Percentiles rank a stretch among this genome's conserved stretches.
These are phyloP conservation scores for Cossypha polioptera DNA, from an alignment of 2,797 vertebrate species.

Conservation along the genomic window DNA sequence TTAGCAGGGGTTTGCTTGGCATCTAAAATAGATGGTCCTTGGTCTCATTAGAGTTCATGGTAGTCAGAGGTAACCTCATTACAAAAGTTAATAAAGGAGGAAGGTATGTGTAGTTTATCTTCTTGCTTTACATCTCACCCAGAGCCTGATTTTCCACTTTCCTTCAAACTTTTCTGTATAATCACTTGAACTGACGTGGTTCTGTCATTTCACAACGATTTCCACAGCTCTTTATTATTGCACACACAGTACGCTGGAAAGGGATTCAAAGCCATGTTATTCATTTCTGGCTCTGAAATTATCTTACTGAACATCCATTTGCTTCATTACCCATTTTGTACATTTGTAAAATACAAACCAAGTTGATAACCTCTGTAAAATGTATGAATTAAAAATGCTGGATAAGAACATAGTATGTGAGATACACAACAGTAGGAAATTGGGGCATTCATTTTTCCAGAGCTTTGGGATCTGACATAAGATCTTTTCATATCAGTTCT, in stretches of 20 bases:
- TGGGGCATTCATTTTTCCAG: neutral
- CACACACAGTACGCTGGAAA: neutral
- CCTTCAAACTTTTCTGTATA: neutral
- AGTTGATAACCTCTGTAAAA: neutral
- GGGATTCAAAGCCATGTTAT: neutral
- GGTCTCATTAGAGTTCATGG: conserved; percentile 32
- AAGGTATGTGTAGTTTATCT: conserved; percentile 25
- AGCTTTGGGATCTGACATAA: neutral
- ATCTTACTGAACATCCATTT: neutral
- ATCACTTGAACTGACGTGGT: neutral
- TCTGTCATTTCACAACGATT: neutral
- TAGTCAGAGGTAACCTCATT: conserved; percentile 23
- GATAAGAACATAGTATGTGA: neutral
- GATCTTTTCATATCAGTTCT: neutral
- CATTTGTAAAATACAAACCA: neutral
- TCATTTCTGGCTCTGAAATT: neutral
- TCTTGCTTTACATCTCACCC: neutral
- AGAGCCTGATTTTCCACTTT: conserved; percentile 10
- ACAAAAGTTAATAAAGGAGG: conserved; percentile 16
- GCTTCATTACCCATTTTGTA: neutral
- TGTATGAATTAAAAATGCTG: neutral
- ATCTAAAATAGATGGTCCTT: conserved; percentile 33
- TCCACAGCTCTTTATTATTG: neutral
- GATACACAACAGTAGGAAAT: neutral
- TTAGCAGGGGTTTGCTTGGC: neutral